phyloP scores from a whole-genome alignment of 2,797 vertebrate genomes.

The Spondyliosoma cantharus region DNA sequence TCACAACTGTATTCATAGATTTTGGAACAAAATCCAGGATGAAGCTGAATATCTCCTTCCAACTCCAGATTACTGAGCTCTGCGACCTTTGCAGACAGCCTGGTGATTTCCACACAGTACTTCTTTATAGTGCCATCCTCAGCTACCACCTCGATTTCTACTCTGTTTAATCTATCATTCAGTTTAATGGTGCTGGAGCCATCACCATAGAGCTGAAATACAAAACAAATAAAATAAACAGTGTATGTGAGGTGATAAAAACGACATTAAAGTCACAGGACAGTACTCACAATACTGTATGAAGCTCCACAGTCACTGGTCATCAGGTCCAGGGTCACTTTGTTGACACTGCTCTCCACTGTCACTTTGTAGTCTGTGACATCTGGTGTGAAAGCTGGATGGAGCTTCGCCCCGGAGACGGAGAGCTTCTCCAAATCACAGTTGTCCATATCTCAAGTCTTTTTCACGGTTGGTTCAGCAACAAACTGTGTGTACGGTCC shows the following conservation, averaged over 20 bases:
- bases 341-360: constrained; percentile 66
- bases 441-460: constrained; percentile 76
- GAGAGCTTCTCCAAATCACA: constrained; percentile 80
- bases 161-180: constrained; percentile 71
- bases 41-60: constrained; percentile 59
- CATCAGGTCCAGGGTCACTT: constrained; percentile 63
- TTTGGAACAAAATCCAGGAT: constrained; percentile 68
- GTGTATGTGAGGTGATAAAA: too few species aligned
- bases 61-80: constrained; percentile 71
- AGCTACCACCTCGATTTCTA: constrained; percentile 79
- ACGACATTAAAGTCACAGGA: background rate
- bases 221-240: background rate
- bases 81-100: constrained; percentile 71
- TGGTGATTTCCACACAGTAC: constrained; percentile 75
- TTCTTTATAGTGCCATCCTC: constrained; percentile 81
- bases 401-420: constrained; percentile 65
- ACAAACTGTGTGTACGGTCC: background rate
- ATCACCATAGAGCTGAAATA: constrained; percentile 71
- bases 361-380: constrained; percentile 71
- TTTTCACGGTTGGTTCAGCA: background rate
- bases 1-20: constrained; percentile 74
- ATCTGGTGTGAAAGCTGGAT: constrained; percentile 69
- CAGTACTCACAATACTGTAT: constrained; percentile 72
- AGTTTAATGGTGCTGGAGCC: constrained; percentile 70
- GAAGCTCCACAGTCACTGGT: constrained; percentile 79